Evolutionary conservation across 2,113 vertebrate genomes (phyloP).

Genomic region (Pyxicephalus adspersus): DNA sequence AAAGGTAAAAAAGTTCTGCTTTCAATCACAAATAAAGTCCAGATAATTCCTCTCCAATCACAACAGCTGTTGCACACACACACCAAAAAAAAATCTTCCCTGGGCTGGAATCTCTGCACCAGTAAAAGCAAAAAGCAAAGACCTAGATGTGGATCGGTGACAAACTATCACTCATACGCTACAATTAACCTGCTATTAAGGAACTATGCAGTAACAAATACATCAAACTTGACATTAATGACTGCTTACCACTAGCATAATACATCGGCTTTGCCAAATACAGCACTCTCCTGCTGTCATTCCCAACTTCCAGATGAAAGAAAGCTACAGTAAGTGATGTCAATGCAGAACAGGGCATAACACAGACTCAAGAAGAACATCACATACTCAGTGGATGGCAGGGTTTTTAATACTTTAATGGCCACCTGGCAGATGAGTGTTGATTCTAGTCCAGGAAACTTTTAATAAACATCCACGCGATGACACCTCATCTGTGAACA

Average conservation of each 20-base stretch:
- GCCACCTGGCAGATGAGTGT: conserved; percentile 17
- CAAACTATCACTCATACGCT: conserved; percentile 13
- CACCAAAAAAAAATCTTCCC: conserved; percentile 9
- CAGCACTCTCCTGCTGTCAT: conserved; percentile 20
- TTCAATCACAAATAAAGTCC: neutral
- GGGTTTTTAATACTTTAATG: conserved; percentile 31
- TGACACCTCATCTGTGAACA: conserved; percentile 35
- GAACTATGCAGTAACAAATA: conserved; percentile 28
- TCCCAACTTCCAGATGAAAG: conserved; percentile 23
- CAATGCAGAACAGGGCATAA: conserved; percentile 21
- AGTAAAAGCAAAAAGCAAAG: neutral
- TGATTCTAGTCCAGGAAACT: conserved; percentile 26
- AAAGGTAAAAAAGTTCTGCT: no score
- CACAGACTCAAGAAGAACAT: conserved; percentile 13
- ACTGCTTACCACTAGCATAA: conserved; percentile 20
- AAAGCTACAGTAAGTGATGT: conserved; percentile 28
- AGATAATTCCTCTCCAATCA: conserved; percentile 1
- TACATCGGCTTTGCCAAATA: conserved; percentile 6
- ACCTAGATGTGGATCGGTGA: conserved; percentile 7
- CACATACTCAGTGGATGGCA: conserved; percentile 6
- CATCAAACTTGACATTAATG: conserved; percentile 29
- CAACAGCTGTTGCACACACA: neutral
- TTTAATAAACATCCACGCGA: conserved; percentile 27
- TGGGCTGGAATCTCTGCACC: neutral
- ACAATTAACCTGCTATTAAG: conserved; percentile 32